Conservation (phyloP, 2,113 vertebrate genomes). For the Carollia perspicillata region DNA sequence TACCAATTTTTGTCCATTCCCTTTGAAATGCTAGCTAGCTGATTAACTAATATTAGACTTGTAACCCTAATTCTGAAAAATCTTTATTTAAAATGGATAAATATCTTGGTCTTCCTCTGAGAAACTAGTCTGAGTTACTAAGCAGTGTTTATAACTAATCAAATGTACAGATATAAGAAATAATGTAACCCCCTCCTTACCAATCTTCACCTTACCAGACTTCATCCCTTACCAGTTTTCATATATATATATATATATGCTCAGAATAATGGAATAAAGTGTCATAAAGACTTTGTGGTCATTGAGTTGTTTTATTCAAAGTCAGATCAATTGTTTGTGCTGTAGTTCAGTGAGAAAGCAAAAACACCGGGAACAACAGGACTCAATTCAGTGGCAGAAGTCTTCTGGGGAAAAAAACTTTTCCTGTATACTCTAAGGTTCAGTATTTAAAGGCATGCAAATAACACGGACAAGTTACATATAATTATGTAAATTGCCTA, state of each 20-base stretch:
- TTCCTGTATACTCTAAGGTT: neutral
- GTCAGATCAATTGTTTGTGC: neutral
- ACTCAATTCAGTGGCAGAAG: neutral
- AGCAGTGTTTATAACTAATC: neutral
- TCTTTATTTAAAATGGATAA: neutral
- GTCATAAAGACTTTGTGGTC: neutral
- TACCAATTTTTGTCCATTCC: neutral
- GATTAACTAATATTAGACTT: neutral
- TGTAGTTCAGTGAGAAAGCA: neutral
- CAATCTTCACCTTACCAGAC: no score
- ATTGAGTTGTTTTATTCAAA: constrained; percentile 8
- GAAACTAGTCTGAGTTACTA: neutral
- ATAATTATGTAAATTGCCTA: neutral
- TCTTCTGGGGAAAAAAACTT: neutral
- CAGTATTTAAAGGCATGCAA: neutral
- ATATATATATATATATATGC: no score
- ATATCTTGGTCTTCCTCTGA: neutral
- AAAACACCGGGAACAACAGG: neutral
- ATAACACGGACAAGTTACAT: neutral
- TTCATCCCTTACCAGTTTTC: no score
- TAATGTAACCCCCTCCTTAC: neutral
- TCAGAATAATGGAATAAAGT: neutral
- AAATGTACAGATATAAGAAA: neutral
- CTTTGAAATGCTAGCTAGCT: neutral
- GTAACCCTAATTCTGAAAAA: neutral